Percentiles rank a stretch among this genome's conserved stretches.
Evolutionary conservation across 2,888 invertebrate species (phyloP).

Genomic region (Ischnus inquisitorius): DNA sequence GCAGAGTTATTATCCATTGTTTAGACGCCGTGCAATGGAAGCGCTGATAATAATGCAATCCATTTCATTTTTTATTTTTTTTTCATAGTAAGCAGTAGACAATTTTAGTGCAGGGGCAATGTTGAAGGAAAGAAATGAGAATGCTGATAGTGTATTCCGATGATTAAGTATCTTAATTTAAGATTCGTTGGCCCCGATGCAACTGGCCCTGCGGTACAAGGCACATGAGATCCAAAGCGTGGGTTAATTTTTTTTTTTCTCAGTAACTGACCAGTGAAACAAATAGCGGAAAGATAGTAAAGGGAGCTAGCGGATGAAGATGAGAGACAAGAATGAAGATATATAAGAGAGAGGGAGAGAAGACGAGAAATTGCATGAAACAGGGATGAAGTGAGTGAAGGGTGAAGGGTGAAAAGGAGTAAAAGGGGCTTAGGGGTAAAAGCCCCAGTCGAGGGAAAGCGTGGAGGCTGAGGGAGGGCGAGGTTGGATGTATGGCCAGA

Average conservation of each 20-base stretch:
- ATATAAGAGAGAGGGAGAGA: slow-evolving; percentile 44
- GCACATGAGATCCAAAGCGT: neutral
- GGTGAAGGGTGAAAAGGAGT: slow-evolving; percentile 70
- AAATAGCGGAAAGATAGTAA: slow-evolving; percentile 11
- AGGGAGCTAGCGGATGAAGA: neutral
- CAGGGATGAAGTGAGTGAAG: slow-evolving; percentile 63
- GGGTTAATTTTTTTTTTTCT: neutral
- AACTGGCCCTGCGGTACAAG: neutral
- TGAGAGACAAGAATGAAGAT: slow-evolving; percentile 18
- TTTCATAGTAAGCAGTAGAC: neutral
- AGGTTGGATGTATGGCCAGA: slow-evolving; percentile 31
- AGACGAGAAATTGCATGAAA: slow-evolving; percentile 58
- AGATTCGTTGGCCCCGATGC: neutral
- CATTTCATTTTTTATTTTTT: neutral
- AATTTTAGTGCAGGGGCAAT: neutral
- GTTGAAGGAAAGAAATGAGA: slow-evolving; percentile 7
- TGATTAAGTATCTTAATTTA: neutral
- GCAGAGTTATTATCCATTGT: neutral
- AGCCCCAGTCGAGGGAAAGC: slow-evolving; percentile 65
- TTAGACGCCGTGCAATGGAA: neutral
- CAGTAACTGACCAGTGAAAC: slow-evolving; percentile 19
- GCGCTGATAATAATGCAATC: slow-evolving; percentile 7
- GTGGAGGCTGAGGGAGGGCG: slow-evolving; percentile 32
- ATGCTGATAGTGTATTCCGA: slow-evolving; percentile 8
- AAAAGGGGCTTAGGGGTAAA: slow-evolving; percentile 70